These are phyloP conservation scores for Cottus gobio DNA, from an alignment of 2,113 vertebrate species.

Conservation along the genomic window DNA sequence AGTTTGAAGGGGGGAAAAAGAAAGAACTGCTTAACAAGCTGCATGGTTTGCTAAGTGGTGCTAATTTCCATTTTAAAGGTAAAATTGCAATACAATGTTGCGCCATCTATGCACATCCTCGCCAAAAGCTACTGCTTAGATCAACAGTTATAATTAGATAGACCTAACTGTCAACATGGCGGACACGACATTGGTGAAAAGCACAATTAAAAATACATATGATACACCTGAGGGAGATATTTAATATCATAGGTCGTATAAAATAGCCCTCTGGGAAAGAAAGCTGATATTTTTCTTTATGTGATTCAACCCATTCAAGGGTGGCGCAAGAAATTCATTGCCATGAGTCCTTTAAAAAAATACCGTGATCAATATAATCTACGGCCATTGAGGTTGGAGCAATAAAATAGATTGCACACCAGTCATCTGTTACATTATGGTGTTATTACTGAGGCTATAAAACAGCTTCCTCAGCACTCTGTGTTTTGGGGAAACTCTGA, in stretches of 20 bases:
- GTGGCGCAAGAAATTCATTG: background rate
- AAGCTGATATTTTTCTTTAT: background rate
- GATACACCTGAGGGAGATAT: background rate
- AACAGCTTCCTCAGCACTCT: slow-evolving; percentile 23
- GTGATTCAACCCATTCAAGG: slow-evolving; percentile 2
- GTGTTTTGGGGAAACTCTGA: background rate
- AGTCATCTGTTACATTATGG: background rate
- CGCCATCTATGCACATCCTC: background rate
- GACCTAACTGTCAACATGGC: background rate
- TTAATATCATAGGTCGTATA: background rate
- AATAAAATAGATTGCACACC: slow-evolving; percentile 5
- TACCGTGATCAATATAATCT: background rate
- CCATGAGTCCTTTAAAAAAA: background rate
- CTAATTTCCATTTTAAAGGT: background rate
- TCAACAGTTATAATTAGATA: background rate
- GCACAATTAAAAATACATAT: slow-evolving; percentile 10
- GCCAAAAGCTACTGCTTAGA: background rate
- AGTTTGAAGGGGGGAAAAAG: background rate
- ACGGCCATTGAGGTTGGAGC: slow-evolving; percentile 14
- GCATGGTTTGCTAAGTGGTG: background rate
- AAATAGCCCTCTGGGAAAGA: background rate
- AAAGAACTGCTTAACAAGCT: background rate
- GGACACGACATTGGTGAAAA: background rate
- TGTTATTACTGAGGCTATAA: slow-evolving; percentile 11
- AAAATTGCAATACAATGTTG: background rate